phyloP scores from a whole-genome alignment of 2,113 vertebrate species.

The Artemisiospiza belli region DNA sequence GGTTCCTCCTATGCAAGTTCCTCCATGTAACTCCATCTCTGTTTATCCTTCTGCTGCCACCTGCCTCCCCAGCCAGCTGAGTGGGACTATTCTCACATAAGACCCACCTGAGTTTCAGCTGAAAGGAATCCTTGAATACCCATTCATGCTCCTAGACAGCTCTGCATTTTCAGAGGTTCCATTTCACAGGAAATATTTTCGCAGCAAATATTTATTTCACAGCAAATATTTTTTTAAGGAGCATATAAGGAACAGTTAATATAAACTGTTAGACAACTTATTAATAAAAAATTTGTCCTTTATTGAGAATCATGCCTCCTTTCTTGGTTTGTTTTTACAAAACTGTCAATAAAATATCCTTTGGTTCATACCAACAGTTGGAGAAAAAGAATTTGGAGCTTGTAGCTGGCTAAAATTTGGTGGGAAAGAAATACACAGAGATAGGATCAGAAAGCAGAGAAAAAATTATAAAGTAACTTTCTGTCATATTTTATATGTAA shows the following conservation, averaged over 20 bases:
- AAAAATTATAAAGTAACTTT: not conserved
- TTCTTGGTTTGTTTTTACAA: not conserved
- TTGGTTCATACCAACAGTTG: not conserved
- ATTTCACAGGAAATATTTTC: not conserved
- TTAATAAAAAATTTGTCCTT: not conserved
- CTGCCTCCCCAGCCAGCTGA: not conserved
- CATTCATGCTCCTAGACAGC: not conserved
- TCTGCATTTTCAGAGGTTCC: not conserved
- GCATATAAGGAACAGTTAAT: not conserved
- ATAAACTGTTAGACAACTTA: not conserved
- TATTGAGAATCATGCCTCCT: not conserved
- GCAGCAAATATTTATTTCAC: not conserved
- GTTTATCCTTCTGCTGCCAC: not conserved
- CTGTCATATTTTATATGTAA: not conserved
- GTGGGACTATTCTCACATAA: not conserved
- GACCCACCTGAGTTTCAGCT: not conserved
- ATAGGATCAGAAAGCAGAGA: not conserved
- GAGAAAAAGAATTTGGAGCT: not conserved
- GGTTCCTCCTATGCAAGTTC: not conserved
- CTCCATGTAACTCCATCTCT: not conserved
- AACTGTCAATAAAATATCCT: not conserved
- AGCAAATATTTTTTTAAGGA: not conserved
- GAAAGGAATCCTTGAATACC: not conserved
- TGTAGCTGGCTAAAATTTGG: not conserved
- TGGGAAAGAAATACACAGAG: not conserved